Base-by-base conservation (phyloP, 2,797 vertebrate species). In the Mycteria americana region DNA sequence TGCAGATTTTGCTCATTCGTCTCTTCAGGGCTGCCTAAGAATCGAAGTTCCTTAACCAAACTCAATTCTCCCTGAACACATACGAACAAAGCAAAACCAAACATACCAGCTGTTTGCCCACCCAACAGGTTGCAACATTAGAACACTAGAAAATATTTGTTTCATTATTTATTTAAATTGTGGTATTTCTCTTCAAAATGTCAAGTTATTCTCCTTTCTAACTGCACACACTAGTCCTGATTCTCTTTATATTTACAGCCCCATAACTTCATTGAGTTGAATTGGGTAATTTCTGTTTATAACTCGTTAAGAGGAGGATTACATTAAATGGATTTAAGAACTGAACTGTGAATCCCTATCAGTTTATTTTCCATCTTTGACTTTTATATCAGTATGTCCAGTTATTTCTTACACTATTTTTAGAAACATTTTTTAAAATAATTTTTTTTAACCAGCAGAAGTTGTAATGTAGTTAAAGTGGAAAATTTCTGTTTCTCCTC, bases 61-160 rank as follows among this genome's bases (percentile, higher is more conserved):
- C 23, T 35, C 30, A 46, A 2, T 59, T 27, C 22, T 56, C 6
- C 8, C 18, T 37, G 18, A 31, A n/a, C 24, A 31, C 0, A 0
- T 24, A 18, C 11, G 22, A 78, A 15, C 18, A 51, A 75, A 80
- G 16, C 31, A 64, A 80, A 85, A 8, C 16, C 28, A 72, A 56
- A 46, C 13, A 10, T 10, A 25, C 1, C 19, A 54, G 18, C 21
- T 22, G 11, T 50, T 75, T 33, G 5, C 24, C 35, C 25, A 41
- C 13, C 4, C 13, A 60, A 31, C 19, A 62, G 39, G 13, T 30
- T 80, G 51, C 25, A 64, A 13, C 7, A 12, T 25, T 54, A n/a
- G 19, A 62, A 56, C 16, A 16, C 23, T 37, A 11, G 22, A 41
- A 83, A 59, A 72, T 10, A 21, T 33, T 37, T 45, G 8, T 30